These are phyloP conservation scores for Gari tellinella DNA, from an alignment of 2,888 invertebrate species.

Conservation along the genomic window DNA sequence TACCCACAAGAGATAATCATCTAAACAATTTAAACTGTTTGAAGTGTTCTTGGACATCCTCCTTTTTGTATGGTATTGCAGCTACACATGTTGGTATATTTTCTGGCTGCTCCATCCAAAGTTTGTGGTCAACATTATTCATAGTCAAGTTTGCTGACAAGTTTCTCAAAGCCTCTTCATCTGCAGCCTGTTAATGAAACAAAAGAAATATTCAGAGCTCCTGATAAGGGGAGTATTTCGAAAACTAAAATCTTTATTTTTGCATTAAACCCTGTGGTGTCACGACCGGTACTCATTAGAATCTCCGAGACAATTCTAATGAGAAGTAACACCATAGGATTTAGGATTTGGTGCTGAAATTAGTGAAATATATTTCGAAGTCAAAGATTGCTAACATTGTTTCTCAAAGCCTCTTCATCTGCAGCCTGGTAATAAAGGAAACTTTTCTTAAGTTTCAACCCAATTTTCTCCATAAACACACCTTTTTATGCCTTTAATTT, in stretches of 20 bases:
- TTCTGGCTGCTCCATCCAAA: conserved; percentile 99
- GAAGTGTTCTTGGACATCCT: conserved; percentile 92
- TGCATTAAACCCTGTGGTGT: too few species aligned
- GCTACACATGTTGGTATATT: conserved; percentile 97
- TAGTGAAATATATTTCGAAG: conserved; percentile 90
- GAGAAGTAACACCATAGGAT: too few species aligned
- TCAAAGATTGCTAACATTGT: conserved; percentile 89
- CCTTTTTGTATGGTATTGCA: conserved; percentile 95
- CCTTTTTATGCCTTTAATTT: too few species aligned
- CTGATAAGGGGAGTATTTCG: too few species aligned
- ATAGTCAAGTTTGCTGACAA: conserved; percentile 90
- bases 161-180: conserved; percentile 90
- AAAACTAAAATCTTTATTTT: too few species aligned
- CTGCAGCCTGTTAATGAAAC: conserved; percentile 84
- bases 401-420: conserved; percentile 90
- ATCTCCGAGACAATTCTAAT: too few species aligned
- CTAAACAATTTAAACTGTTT: conserved; percentile 93
- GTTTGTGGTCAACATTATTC: conserved; percentile 92
- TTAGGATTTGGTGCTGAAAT: too few species aligned
- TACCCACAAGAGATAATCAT: too few species aligned
- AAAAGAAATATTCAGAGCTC: not conserved
- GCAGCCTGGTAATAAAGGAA: conserved; percentile 81
- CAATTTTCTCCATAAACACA: too few species aligned
- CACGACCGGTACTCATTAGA: too few species aligned
- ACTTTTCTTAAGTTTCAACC: too few species aligned